Base-by-base conservation (phyloP, 92 coral and sea anemone genomes). In the Chrysogorgia sp. region DNA sequence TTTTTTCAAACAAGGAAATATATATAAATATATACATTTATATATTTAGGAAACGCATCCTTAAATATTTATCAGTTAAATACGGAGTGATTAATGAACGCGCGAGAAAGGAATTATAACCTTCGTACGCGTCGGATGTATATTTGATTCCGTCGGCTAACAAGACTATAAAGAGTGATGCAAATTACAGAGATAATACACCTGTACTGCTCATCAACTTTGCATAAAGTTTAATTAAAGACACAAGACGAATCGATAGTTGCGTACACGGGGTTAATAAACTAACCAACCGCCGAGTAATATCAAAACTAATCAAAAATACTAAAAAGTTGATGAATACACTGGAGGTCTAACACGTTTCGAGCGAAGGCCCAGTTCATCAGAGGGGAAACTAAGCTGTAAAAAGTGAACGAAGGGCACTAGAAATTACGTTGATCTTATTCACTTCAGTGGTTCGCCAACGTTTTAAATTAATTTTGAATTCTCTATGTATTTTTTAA, bases 181-280 rank as follows among this genome's bases (percentile, higher is more conserved):
- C 60, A 69, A 69, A 69, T 69, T 69, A 48, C 20, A 45, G 59
- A 24, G 5, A 37, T 21, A 40, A n/a, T 22, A 40, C 76, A 69
- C 76, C 76, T 69, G 76, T 58, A 47, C 22, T 40, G 21, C 35
- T 21, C 76, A 23, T 69, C 60, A 45, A 48, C 48, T 69, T 69
- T 47, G 76, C 76, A 69, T 49, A 69, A 69, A 69, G 59, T 69
- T 45, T 69, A 69, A 69, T 69, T 69, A 69, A 69, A 69, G 76
- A 45, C 76, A 69, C 50, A 45, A 41, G 55, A 69, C 53, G 53
- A 47, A 47, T 47, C 53, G n/a, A n/a, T 15, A 47, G 53, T 47
- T 47, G 53, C 53, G 43, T 12, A 4, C 43, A 2, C 53, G 53
- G 17, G 15, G 53, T 47, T 47, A 47, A 47, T 47, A 47, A 47